Conservation (phyloP, 2,888 invertebrate species). For the Oithona nana region DNA sequence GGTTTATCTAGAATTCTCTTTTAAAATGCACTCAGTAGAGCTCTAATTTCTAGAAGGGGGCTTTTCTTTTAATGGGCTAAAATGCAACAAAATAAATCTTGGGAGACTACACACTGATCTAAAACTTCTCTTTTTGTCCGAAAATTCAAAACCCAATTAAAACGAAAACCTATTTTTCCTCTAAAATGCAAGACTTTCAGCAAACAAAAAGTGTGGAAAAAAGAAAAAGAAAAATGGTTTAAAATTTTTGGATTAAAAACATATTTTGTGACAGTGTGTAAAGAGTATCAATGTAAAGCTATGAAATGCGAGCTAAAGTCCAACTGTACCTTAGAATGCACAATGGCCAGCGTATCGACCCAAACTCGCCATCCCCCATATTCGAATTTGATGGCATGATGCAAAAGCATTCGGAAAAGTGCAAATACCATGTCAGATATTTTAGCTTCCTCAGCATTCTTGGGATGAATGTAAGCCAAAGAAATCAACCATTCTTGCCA, state of each 20-base stretch:
- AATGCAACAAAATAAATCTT: no score
- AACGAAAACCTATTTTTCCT: conserved; percentile 15
- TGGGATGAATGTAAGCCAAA: conserved; percentile 92
- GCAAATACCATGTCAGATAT: conserved; percentile 86
- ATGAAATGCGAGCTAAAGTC: conserved; percentile 32
- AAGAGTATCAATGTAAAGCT: not conserved
- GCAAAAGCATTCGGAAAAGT: conserved; percentile 85
- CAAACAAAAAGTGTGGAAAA: conserved; percentile 11
- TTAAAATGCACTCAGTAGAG: no score
- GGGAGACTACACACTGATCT: no score
- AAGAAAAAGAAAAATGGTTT: conserved; percentile 3
- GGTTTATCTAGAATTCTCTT: no score
- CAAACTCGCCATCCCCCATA: conserved; percentile 99
- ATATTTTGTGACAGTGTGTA: not conserved
- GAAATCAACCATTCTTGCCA: conserved; percentile 99
- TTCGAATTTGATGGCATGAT: conserved; percentile 97
- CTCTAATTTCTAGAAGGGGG: no score
- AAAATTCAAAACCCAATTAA: conserved; percentile 7
- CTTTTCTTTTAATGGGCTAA: no score
- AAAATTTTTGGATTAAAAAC: not conserved
- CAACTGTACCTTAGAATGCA: conserved; percentile 84
- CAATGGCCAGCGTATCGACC: conserved; percentile 98
- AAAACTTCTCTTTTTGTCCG: no score
- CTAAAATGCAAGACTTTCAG: no score
- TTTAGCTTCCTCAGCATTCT: conserved; percentile 81